Conservation (phyloP, 2,113 vertebrate species). For the Artemisiospiza belli region DNA sequence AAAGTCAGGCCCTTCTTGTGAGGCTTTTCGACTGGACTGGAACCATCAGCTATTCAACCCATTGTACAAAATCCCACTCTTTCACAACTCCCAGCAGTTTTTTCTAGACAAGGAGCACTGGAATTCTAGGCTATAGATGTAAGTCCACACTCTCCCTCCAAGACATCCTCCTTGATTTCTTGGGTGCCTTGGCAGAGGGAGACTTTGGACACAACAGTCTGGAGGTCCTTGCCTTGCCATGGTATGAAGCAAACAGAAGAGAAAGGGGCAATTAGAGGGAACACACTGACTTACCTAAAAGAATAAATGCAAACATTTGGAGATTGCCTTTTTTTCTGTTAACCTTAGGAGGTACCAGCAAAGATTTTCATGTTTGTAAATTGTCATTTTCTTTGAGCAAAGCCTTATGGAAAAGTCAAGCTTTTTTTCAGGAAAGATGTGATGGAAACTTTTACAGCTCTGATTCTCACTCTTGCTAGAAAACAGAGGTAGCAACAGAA, state of each 20-base stretch:
- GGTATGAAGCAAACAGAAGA: not conserved
- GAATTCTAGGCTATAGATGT: not conserved
- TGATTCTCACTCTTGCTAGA: constrained; percentile 17
- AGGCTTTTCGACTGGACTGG: constrained; percentile 20
- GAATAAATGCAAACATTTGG: constrained; percentile 41
- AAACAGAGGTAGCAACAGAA: not conserved
- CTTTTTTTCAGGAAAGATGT: not conserved
- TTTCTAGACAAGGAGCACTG: not conserved
- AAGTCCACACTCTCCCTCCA: not conserved
- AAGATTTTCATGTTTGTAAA: constrained; percentile 52
- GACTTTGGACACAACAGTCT: not conserved
- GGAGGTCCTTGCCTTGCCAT: not conserved
- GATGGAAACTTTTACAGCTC: constrained; percentile 41
- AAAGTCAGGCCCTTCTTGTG: constrained; percentile 29
- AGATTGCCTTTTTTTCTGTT: not conserved
- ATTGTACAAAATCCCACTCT: not conserved
- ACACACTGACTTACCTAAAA: constrained; percentile 51
- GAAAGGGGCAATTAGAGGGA: constrained; percentile 3
- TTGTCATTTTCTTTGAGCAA: constrained; percentile 52
- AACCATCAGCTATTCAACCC: not conserved
- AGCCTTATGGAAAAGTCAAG: constrained; percentile 53
- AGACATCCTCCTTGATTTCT: not conserved
- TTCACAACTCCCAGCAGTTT: not conserved
- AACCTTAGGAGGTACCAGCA: constrained; percentile 30
- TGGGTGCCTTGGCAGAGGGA: not conserved